Base-by-base conservation (phyloP, 30 jellyfish, hydroid and myxozoan species). In the Aurelia aurita complex sp. Pacific region DNA sequence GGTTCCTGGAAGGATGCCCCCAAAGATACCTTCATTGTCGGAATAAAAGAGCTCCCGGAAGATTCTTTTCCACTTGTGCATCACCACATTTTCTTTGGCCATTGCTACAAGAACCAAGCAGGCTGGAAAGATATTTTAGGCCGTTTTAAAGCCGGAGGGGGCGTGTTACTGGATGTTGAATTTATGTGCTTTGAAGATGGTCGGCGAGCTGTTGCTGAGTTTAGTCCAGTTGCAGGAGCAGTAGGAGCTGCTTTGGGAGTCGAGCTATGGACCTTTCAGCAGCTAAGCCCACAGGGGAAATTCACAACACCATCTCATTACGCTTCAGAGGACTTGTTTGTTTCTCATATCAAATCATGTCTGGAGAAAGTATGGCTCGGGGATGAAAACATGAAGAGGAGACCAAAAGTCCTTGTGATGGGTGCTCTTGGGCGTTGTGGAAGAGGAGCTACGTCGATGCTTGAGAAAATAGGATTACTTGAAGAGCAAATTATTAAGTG, bases 351-450 rank as follows among this genome's bases (percentile, higher is more conserved):
- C 15, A 73, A 75, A 69, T 59, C 92, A 59, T 65, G 89, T 55
- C 67, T 71, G 23, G 76, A 79, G 12, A 76, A 71, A 17, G 89
- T 78, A 15, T 71, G 84, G 83, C 3, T 46, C 36, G 54, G 13
- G 5, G 73, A 79, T 38, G 88, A 71, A 32, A 38, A 35, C 19
- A 4, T 61, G 68, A 54, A 59, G 18, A 55, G 59, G 35, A 59
- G 83, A 43, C 96, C 96, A 5, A 88, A 67, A 51, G 81, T 88
- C 9, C 46, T 88, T 53, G 91, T 88, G 32, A 70, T 88, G 80
- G 96, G 96, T 16, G 96, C 96, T 10, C 88, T 67, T 57, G 96
- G 96, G 13, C 77, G 97, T 2, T 88, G 97, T 74, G 97, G 97
- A 2, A 88, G 54, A 65, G 97, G 97, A 0, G 97, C 97, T 5